Evolutionary conservation across 1,140 invertebrate genomes (phyloP).

Genomic region (Pogonomyrmex californicus): DNA sequence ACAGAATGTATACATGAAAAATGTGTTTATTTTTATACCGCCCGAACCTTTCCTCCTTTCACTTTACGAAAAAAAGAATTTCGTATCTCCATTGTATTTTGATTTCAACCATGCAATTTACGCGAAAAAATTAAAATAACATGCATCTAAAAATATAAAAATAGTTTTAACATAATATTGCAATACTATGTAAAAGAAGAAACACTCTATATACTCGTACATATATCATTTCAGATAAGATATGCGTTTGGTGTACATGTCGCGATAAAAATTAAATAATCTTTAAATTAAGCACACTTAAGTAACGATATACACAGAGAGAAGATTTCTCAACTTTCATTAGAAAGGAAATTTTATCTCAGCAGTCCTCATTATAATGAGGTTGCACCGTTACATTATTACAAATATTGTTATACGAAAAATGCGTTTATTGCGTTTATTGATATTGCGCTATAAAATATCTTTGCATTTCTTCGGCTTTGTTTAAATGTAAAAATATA

Average conservation of each 20-base stretch:
- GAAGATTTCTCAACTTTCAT: conserved; percentile 13
- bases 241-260: not conserved
- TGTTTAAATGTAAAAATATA: conserved; percentile 8
- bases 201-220: not conserved
- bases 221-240: conserved; percentile 30
- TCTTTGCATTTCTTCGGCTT: not conserved
- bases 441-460: not conserved
- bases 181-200: not conserved
- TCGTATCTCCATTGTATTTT: not conserved
- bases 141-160: not conserved
- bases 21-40: not conserved
- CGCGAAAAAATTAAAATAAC: not conserved
- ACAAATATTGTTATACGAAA: not conserved
- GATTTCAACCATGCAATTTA: not conserved
- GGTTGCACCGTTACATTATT: not conserved
- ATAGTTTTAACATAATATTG: not conserved
- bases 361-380: not conserved
- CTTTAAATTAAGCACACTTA: conserved; percentile 4
- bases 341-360: not conserved
- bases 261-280: conserved; percentile 26
- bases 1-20: conserved; percentile 30
- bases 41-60: not conserved
- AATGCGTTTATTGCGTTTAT: not conserved
- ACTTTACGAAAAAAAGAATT: not conserved
- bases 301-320: conserved; percentile 5